Evolutionary conservation across 2,888 invertebrate species (phyloP).

Genomic region (Aleiodes testaceus): DNA sequence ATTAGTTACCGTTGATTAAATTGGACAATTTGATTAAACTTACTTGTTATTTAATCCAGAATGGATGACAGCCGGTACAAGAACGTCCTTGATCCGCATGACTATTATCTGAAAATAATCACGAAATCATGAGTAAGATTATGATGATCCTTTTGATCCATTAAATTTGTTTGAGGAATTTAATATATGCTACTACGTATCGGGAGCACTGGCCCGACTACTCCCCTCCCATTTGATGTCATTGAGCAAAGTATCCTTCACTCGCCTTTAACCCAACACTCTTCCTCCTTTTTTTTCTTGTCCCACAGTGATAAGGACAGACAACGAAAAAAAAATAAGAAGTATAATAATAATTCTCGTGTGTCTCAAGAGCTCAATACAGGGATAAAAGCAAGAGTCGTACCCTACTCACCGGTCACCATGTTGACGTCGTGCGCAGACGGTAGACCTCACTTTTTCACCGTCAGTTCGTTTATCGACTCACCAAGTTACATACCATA

Average conservation of each 20-base stretch:
- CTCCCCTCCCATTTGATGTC: not conserved
- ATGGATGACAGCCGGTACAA: constrained; percentile 62
- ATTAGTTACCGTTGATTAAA: not conserved
- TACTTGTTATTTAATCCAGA: constrained; percentile 68
- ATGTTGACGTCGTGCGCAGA: constrained; percentile 69
- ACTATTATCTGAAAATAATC: constrained; percentile 35
- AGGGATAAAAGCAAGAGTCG: constrained; percentile 25
- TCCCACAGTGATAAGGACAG: constrained; percentile 27
- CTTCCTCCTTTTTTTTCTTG: not conserved
- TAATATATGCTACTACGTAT: constrained; percentile 2
- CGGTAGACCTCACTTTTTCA: constrained; percentile 8
- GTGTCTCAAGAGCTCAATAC: constrained; percentile 3
- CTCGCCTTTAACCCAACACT: not conserved
- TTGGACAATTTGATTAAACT: constrained; percentile 47
- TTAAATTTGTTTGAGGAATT: not conserved
- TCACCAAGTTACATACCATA: constrained; percentile 62
- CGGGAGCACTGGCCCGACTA: not conserved
- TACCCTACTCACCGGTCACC: constrained; percentile 62
- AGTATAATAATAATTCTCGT: not conserved
- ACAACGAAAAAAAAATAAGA: constrained; percentile 11
- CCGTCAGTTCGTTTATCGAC: constrained; percentile 69
- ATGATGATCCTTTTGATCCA: not conserved
- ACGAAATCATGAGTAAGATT: no score
- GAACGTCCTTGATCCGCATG: constrained; percentile 68
- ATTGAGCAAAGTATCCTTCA: constrained; percentile 1